phyloP scores from a whole-genome alignment of 2,113 vertebrate species.

The Callithrix jacchus region DNA sequence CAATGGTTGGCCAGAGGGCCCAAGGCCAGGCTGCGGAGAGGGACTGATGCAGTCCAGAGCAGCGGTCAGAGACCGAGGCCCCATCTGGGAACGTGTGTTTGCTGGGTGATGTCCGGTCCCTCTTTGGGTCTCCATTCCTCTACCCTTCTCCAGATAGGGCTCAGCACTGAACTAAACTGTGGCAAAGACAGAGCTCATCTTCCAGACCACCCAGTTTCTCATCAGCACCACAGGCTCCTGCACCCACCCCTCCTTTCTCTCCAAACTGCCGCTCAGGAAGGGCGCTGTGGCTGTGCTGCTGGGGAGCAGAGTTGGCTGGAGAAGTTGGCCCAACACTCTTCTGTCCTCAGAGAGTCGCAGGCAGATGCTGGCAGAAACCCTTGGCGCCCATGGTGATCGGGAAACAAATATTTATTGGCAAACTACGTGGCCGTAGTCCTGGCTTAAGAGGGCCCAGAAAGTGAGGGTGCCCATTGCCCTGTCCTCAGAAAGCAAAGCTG shows the following conservation, averaged over 20 bases:
- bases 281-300: not conserved
- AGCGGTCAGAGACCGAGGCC: not conserved
- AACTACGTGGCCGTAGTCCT: not conserved
- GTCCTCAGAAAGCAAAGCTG: not conserved
- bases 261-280: not conserved
- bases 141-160: not conserved
- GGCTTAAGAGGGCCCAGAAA: not conserved
- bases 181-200: not conserved
- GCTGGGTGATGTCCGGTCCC: not conserved
- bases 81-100: not conserved
- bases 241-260: not conserved
- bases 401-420: not conserved
- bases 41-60: not conserved
- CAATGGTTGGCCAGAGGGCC: slow-evolving; percentile 62
- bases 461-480: not conserved
- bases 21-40: not conserved
- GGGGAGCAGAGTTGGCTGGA: not conserved
- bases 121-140: not conserved
- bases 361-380: not conserved
- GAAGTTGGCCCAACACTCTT: not conserved
- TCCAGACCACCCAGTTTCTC: not conserved
- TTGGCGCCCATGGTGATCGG: not conserved
- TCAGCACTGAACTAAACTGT: not conserved
- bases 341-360: not conserved
- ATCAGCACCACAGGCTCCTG: not conserved